phyloP scores from a whole-genome alignment of 1,140 invertebrate genomes.

The Orussus abietinus region DNA sequence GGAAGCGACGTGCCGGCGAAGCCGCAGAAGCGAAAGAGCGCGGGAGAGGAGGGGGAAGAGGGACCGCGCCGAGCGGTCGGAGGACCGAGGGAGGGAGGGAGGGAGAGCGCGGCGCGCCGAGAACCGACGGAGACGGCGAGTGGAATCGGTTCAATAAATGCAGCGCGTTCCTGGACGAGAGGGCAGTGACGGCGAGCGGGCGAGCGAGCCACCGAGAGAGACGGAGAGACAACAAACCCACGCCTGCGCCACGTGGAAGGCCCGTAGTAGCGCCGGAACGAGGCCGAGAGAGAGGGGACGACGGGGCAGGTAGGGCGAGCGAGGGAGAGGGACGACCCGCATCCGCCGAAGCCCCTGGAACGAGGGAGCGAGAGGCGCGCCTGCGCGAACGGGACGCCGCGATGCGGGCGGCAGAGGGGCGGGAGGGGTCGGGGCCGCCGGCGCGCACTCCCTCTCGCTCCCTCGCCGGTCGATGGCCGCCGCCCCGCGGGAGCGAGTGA shows the following conservation, averaged over 20 bases:
- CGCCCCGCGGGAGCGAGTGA: constrained; percentile 15
- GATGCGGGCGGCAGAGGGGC: constrained; percentile 1
- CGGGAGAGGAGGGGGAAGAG: too few relatives aligned
- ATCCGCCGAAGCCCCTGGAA: not conserved
- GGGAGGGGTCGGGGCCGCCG: constrained; percentile 2
- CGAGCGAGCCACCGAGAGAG: constrained; percentile 16
- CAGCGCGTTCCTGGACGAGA: constrained; percentile 18
- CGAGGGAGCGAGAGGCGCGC: constrained; percentile 6
- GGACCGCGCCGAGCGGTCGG: not conserved
- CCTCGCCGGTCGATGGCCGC: constrained; percentile 24
- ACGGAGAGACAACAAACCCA: constrained; percentile 37
- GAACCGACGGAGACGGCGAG: constrained; percentile 2
- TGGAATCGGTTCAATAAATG: constrained; percentile 38
- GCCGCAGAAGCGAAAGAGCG: too few relatives aligned
- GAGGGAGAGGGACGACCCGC: not conserved
- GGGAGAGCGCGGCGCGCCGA: too few relatives aligned
- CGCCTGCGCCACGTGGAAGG: constrained; percentile 38
- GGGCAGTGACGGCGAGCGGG: not conserved
- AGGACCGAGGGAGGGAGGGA: too few relatives aligned
- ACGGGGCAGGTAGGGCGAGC: not conserved
- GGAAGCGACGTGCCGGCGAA: too few relatives aligned
- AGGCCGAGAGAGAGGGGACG: constrained; percentile 5
- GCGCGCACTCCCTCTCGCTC: not conserved
- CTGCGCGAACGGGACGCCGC: not conserved
- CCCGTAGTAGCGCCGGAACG: constrained; percentile 9